These are phyloP conservation scores for Rhaphigaster nebulosa DNA, from an alignment of 2,888 invertebrate genomes.

Conservation along the genomic window DNA sequence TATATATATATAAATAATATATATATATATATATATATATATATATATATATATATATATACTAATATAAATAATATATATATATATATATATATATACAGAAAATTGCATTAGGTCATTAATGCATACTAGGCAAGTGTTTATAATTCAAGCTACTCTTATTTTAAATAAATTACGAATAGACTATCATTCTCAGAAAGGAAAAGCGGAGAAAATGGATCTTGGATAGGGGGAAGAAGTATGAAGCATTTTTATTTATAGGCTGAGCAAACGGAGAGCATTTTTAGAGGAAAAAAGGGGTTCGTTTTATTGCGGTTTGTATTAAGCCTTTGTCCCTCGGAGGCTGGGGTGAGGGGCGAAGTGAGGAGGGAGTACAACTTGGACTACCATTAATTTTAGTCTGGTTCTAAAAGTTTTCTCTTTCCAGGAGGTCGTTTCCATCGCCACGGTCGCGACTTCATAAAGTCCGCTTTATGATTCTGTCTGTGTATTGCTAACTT, in stretches of 20 bases:
- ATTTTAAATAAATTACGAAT: neutral
- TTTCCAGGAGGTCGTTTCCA: constrained; percentile 15
- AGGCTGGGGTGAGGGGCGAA: no score
- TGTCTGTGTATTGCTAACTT: constrained; percentile 39
- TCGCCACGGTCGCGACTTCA: neutral
- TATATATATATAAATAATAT: no score
- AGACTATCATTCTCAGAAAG: neutral
- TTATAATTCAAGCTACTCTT: neutral
- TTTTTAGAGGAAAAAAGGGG: neutral
- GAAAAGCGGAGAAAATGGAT: neutral
- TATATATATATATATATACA: no score
- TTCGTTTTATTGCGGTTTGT: constrained; percentile 9
- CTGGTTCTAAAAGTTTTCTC: constrained; percentile 38
- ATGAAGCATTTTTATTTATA: constrained; percentile 24
- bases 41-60: no score
- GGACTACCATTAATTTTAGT: constrained; percentile 20
- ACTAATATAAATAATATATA: no score
- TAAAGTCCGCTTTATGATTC: constrained; percentile 31
- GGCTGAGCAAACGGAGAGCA: neutral
- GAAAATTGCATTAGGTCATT: no score
- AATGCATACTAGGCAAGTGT: neutral
- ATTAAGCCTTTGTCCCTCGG: constrained; percentile 5
- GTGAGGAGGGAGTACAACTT: neutral
- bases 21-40: no score
- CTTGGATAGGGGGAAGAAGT: neutral